Evolutionary conservation across 1,140 invertebrate genomes (phyloP), one percentile per base, ranked within the genome.

Genomic region (Venustaconcha ellipsiformis): DNA sequence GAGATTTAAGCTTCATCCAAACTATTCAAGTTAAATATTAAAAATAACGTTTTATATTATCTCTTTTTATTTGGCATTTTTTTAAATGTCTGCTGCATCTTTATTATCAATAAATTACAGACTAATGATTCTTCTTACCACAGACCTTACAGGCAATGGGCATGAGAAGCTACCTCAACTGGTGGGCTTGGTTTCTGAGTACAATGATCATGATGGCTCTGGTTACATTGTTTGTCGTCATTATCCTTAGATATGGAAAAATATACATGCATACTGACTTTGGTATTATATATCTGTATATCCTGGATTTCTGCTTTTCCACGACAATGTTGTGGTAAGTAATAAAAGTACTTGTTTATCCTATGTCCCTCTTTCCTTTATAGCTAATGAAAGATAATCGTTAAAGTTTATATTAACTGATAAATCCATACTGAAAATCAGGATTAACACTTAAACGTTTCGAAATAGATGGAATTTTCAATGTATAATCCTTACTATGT

Each of bases 301-400:
- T 93, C 56, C 57, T 89, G 2, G 84, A 79, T 26, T 91, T 92
- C 68, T 89, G 89, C 64, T 92, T 92, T 78, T 89, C 90, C 14
- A 87, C 92, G 55, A 87, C 91, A 6, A 92, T 92, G 70, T 90
- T 93, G 74, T 87, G 86, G 80, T 89, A 90, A 79, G 90, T 48
- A 48, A 48, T 48, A 48, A 48, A 48, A 11, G 4, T 48, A 48
- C 37, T 48, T 11, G 11, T 48, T 48, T 48, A 48, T 11, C 37
- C 37, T 0, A 4, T 30, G 6, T 48, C 37, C 0, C 37, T 48
- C 37, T 48, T 48, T 48, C 37, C 37, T 8, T 48, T 6, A 48
- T 11, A 48, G 37, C 37, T 48, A 48, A 48, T n/a, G 18, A 11
- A 23, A 23, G 4, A 62, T 8, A 11, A 62, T 62, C 13, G 23